These are phyloP conservation scores for Threskiornis aethiopicus DNA, from an alignment of 2,797 vertebrate genomes.

Conservation along the genomic window DNA sequence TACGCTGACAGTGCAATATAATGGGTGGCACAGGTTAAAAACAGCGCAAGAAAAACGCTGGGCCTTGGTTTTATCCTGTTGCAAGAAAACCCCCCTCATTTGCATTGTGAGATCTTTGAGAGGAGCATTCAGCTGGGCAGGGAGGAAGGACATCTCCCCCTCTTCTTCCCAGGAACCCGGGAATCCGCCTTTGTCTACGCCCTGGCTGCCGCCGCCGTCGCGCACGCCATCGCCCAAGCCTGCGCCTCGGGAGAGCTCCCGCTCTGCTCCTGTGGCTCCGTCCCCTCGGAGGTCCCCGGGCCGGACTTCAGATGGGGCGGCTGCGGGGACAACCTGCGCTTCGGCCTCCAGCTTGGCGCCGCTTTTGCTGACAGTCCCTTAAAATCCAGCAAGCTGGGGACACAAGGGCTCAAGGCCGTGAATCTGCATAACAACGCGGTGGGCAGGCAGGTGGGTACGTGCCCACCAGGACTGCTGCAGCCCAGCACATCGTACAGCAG, in stretches of 20 bases:
- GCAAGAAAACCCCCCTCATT: background rate
- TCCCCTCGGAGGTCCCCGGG: conserved; percentile 67
- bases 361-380: conserved; percentile 77
- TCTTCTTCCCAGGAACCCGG: conserved; percentile 70
- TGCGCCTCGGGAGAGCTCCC: conserved; percentile 77
- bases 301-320: conserved; percentile 78
- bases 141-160: background rate
- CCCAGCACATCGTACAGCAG: background rate
- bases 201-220: conserved; percentile 71
- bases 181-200: conserved; percentile 79
- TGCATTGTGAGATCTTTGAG: fast-evolving
- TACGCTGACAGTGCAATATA: fast-evolving
- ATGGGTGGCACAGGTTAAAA: background rate
- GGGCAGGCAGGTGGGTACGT: conserved; percentile 72
- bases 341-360: conserved; percentile 78
- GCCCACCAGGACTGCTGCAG: background rate
- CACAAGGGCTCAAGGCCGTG: conserved; percentile 63
- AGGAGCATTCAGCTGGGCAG: background rate
- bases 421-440: conserved; percentile 78
- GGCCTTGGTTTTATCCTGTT: background rate
- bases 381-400: conserved; percentile 53
- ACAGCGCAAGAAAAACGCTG: background rate
- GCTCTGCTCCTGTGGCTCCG: conserved; percentile 74
- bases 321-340: conserved; percentile 79
- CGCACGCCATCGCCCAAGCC: conserved; percentile 72